These are phyloP conservation scores for Gorilla gorilla DNA, from an alignment of 2,113 vertebrate genomes.

Conservation along the genomic window DNA sequence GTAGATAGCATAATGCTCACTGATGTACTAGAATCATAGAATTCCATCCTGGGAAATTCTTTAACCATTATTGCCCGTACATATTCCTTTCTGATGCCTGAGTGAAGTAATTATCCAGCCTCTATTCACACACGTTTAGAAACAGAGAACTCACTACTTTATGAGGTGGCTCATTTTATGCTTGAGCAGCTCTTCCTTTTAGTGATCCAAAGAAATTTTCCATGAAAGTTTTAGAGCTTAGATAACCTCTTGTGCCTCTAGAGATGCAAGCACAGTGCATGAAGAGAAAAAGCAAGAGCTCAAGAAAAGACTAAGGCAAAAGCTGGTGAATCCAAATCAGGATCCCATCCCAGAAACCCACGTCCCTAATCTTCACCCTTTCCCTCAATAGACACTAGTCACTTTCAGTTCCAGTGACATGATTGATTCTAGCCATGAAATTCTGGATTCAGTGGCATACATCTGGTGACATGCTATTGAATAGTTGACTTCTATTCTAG, in stretches of 20 bases:
- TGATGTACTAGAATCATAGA: neutral
- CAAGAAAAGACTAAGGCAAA: neutral
- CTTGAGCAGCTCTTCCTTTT: neutral
- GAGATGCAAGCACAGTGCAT: neutral
- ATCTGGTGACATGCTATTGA: neutral
- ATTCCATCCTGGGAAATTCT: neutral
- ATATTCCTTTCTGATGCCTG: neutral
- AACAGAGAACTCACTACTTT: neutral
- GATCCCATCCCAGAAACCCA: neutral
- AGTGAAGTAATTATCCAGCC: neutral
- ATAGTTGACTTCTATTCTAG: neutral
- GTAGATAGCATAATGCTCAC: neutral
- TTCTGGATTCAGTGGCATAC: neutral
- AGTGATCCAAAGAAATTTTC: neutral
- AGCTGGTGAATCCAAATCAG: neutral
- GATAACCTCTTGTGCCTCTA: neutral
- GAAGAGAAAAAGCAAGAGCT: neutral
- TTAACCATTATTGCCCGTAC: neutral
- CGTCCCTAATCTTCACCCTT: neutral
- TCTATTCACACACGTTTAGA: neutral
- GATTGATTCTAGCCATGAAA: neutral
- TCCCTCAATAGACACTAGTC: neutral
- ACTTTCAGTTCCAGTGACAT: neutral
- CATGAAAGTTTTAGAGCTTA: neutral
- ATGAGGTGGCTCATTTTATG: neutral